phyloP scores from a whole-genome alignment of 1,140 invertebrate species.

The Chironomus tepperi region DNA sequence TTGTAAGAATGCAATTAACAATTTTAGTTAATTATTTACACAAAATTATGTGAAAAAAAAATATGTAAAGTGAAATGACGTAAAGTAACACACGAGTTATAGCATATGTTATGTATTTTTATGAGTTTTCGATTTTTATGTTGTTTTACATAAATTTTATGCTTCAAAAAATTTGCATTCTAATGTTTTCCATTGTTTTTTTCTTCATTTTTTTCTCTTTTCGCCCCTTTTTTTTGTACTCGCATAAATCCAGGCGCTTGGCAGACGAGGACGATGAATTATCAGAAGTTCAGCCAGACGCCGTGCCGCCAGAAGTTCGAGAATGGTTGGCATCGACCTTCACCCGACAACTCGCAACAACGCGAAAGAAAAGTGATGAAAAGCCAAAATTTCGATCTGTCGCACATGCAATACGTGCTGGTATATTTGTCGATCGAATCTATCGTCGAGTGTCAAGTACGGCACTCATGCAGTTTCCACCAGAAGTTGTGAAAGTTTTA shows the following conservation, averaged over 20 bases:
- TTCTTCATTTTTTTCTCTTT: background rate
- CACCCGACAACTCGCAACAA: constrained; percentile 75
- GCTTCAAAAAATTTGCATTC: too few relatives aligned
- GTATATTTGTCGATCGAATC: constrained; percentile 95
- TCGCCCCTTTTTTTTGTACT: constrained; percentile 28
- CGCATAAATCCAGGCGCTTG: constrained; percentile 47
- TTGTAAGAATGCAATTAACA: too few relatives aligned
- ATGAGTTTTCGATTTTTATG: too few relatives aligned
- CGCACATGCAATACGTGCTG: constrained; percentile 93
- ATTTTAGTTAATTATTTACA: too few relatives aligned
- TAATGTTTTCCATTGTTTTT: too few relatives aligned
- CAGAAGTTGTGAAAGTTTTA: constrained; percentile 75
- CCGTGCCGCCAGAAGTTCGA: constrained; percentile 88
- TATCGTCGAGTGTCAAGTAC: constrained; percentile 81
- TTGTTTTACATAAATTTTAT: too few relatives aligned
- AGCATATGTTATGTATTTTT: too few relatives aligned
- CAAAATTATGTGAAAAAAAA: too few relatives aligned
- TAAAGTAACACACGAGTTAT: too few relatives aligned
- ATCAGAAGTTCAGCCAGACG: constrained; percentile 90
- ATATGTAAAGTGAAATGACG: too few relatives aligned
- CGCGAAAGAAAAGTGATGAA: constrained; percentile 62
- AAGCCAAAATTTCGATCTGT: constrained; percentile 87
- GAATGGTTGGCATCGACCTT: constrained; percentile 98
- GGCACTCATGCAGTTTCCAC: constrained; percentile 79
- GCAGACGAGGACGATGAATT: constrained; percentile 89